phyloP scores from a whole-genome alignment of 2,113 vertebrate species.

The Platysternon megacephalum region DNA sequence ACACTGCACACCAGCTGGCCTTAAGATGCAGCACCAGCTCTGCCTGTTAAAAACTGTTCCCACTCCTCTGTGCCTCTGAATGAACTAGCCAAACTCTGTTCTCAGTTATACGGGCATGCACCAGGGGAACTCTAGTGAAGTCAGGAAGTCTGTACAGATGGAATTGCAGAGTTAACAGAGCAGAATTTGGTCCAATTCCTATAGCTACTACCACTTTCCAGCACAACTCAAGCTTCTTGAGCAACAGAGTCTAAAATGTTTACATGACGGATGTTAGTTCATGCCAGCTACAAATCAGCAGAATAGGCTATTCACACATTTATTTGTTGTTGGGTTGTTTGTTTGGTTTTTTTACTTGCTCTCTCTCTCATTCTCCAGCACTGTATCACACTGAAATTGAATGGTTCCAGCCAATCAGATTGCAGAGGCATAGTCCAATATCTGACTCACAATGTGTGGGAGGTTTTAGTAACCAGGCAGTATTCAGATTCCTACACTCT shows the following conservation, averaged over 20 bases:
- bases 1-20: background rate
- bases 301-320: constrained; percentile 62
- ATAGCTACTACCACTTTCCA: constrained; percentile 53
- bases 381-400: background rate
- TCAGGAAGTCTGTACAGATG: constrained; percentile 38
- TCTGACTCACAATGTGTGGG: background rate
- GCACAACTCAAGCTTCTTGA: constrained; percentile 24
- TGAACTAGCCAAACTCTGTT: constrained; percentile 14
- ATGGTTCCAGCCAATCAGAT: background rate
- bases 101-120: background rate
- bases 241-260: constrained; percentile 64
- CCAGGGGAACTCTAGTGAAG: background rate
- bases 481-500: background rate
- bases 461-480: constrained; percentile 12
- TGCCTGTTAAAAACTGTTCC: background rate
- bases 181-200: constrained; percentile 62
- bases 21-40: background rate
- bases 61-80: background rate
- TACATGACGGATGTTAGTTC: constrained; percentile 57
- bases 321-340: background rate
- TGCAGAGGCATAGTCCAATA: background rate
- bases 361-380: constrained; percentile 14
- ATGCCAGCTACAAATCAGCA: constrained; percentile 54
- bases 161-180: constrained; percentile 59
- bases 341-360: constrained; percentile 51